Base-by-base conservation (phyloP, 92 coral and sea anemone species). In the Pocillopora meandrina region DNA sequence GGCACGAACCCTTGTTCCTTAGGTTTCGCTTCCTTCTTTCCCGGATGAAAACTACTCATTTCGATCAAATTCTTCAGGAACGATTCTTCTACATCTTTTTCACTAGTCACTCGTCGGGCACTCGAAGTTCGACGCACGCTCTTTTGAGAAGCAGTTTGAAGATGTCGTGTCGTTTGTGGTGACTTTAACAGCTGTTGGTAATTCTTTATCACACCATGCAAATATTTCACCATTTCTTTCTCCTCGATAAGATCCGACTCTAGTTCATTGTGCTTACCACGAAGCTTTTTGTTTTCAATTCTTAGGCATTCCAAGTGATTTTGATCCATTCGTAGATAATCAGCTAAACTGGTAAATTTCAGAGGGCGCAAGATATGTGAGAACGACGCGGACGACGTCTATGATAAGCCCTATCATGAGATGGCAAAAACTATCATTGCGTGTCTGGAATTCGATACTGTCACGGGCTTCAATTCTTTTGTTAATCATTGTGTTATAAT, bases 161-260 rank as follows among this genome's bases (percentile, higher is more conserved):
- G 87, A 85, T 55, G 68, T 73, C 91, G 77, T 20, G 91, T 72
- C 55, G 85, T 70, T 33, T 81, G 89, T 52, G 90, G 83, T 58
- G 87, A 90, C 70, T 77, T 89, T 42, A 95, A 73, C 21, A 96
- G 82, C 63, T 89, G 87, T 74, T 97, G 95, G 85, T 97, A 97
- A 85, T 90, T 95, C 76, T 94, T 97, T 15, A 97, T 95, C 65
- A 95, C 98, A 59, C 95, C 92, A 80, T 92, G 91, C n/a, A 97
- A 87, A 61, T 97, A 91, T 60, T 74, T 92, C 0, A 97, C 99
- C 91, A 97, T 90, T 61, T 90, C 93, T 72, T 77, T 81, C 75
- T 97, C 98, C 66, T 97, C 99, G 12, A 84, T 84, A 35, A 97
- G 87, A 69, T 92, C 90, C 23, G 72, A 75, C 26, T 89, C 82